phyloP scores from a whole-genome alignment of 1,140 invertebrate species.

The Pseudoatta argentina region DNA sequence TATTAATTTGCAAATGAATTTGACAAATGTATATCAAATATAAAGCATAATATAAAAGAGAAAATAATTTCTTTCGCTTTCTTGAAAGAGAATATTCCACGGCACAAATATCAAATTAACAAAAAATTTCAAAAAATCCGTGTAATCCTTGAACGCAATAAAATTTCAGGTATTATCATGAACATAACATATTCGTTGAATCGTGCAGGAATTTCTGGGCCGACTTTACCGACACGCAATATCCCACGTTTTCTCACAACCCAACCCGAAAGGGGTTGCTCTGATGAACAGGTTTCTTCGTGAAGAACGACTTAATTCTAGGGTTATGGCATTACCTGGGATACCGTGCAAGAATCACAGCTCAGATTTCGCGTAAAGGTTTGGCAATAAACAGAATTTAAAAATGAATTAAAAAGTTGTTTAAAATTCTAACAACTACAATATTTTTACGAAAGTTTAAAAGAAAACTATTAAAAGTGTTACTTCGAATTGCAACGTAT shows the following conservation, averaged over 20 bases:
- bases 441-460: not conserved
- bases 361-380: constrained; percentile 65
- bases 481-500: not conserved
- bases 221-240: constrained; percentile 35
- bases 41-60: not conserved
- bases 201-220: constrained; percentile 59
- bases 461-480: not conserved
- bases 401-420: not conserved
- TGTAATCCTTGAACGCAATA: not conserved
- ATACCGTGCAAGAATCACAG: constrained; percentile 62
- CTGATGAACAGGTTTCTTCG: constrained; percentile 76
- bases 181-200: constrained; percentile 40
- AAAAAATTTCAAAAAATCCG: not conserved
- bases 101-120: not conserved
- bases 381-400: not conserved
- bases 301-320: constrained; percentile 80
- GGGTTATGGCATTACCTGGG: constrained; percentile 71
- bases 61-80: not conserved
- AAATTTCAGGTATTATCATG: constrained; percentile 21
- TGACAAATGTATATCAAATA: not conserved
- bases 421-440: not conserved
- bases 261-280: constrained; percentile 57
- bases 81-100: not conserved
- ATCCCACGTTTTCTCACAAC: constrained; percentile 63
- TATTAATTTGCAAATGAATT: not conserved